Base-by-base conservation (phyloP, 2,888 invertebrate species). In the Drosophila neonasuta region DNA sequence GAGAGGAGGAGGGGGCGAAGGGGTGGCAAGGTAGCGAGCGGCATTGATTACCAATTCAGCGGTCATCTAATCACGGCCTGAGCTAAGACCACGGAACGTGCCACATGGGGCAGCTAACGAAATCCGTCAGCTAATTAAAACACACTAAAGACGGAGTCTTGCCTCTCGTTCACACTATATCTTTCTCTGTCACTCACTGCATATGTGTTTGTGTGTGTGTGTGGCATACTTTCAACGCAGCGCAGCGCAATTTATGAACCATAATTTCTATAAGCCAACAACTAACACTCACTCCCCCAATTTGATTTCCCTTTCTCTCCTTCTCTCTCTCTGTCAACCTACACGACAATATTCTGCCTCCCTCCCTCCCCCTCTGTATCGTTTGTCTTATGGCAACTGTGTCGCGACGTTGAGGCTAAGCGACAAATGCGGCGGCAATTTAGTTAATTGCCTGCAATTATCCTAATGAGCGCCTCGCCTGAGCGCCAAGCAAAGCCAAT, bases 1-100 rank as follows among this genome's bases (percentile, higher is more conserved):
- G 11, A 42, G 39, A 8, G 10, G 11, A 30, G 2, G 4, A 1
- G 36, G 7, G 15, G 0, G n/a, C 1, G 13, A 1, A 17, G 24
- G 54, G 5, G 30, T 11, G 42, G 17, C 6, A 77, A 84, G 76
- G 76, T 79, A 81, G 87, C 86, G 34, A 81, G 87, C 86, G 34
- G 77, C 86, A 85, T 82, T 88, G 90, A 90, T 89, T 90, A 90
- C 90, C 89, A 90, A 90, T 90, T 90, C 88, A 82, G 74, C 76
- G 77, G 83, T 84, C 85, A 82, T 87, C 87, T 79, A 77, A 84
- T 74, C 82, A 88, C 77, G 68, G 56, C 58, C 56, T 24, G 48
- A 59, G 65, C 61, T 41, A 66, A 44, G 60, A 57, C 65, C 30
- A 13, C 55, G 63, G 63, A 58, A 81, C 87, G 81, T 81, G 81